Evolutionary conservation across 1,140 invertebrate genomes (phyloP), one percentile per base, ranked within the genome.

Genomic region (Drosophila subpulchrella): DNA sequence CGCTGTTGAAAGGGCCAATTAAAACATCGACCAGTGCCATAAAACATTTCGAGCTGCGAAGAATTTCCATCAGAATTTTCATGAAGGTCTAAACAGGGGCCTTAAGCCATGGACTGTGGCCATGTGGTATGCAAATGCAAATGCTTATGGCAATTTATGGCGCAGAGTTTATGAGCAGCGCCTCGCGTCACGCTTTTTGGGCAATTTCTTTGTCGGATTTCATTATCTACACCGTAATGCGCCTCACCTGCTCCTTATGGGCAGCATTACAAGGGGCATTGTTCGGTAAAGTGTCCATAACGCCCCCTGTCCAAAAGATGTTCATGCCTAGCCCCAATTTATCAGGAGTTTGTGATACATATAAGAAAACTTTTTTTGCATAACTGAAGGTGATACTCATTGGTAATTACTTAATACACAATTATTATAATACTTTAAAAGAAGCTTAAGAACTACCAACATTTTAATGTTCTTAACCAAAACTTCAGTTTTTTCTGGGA

Each of bases 191-290:
- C 83, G 83, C 63, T 86, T 86, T 86, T 83, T 89, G 83, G 81
- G 75, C 83, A 86, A 83, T 86, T 86, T 86, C 83, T 86, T 76
- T 79, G 79, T 70, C 72, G 67, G 66, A 89, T 83, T 86, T 86
- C 79, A 86, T 86, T 86, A 89, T 80, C 72, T 60, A 8, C 46
- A 24, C 30, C 46, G 8, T 30, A 30, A 48, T 34, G 24, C 38
- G n/a, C 6, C 41, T 46, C n/a, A 47, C 46, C 17, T 32, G 72
- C 75, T 63, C 55, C 71, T 75, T 77, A 60, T 62, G 60, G 59
- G 7, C 30, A 8, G 30, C 30, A 32, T 32, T 34, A 6, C 8
- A 47, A n/a, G 34, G 65, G 74, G 75, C 84, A 86, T 89, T 89
- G 83, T 82, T 83, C 75, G 83, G n/a, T 46, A 50, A 68, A 66